Base-by-base conservation (phyloP, 92 coral and sea anemone species). In the Epizoanthus stellaris region DNA sequence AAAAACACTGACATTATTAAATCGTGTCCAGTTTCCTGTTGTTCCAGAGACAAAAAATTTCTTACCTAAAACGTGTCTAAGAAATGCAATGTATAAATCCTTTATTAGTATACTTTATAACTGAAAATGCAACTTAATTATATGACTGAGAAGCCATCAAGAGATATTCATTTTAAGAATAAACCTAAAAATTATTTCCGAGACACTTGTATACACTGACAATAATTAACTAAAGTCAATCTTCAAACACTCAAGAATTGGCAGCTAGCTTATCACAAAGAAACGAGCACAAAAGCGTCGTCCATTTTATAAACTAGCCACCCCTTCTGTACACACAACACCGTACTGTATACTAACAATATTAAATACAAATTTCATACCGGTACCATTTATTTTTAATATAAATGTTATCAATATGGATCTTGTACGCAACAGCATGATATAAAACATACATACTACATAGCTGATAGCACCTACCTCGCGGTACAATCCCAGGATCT, bases 401-500 rank as follows among this genome's bases (percentile, higher is more conserved):
- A 52, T 36, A 54, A 62, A 56, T 54, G 30, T 17, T 53, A 19
- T 53, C n/a, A 49, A 1, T 39, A 7, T 19, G 52, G 23, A 76
- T 57, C 25, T 34, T 65, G 30, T 65, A 9, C 36, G 13, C 14
- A 13, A 19, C 11, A 49, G 36, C 77, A 47, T 13, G 15, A 10
- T 36, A 49, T 36, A 38, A 25, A 60, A 53, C 7, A 12, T 3
- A 53, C 7, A 12, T 3, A 45, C 25, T 23, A 53, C 39, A 43
- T 4, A 40, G 59, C 13, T 71, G 82, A 57, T 53, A 82, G 49
- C 23, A 42, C 81, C 71, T 90, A 97, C 99, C 98, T 93, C 95
- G 80, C 6, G 98, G 99, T 66, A 97, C 92, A 38, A 93, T 88
- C 12, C 99, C 99, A 7, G 99, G 99, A 80, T 97, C 99, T 88